These are phyloP conservation scores for Lethenteron reissneri DNA, from an alignment of 2,113 vertebrate species.

Conservation along the genomic window DNA sequence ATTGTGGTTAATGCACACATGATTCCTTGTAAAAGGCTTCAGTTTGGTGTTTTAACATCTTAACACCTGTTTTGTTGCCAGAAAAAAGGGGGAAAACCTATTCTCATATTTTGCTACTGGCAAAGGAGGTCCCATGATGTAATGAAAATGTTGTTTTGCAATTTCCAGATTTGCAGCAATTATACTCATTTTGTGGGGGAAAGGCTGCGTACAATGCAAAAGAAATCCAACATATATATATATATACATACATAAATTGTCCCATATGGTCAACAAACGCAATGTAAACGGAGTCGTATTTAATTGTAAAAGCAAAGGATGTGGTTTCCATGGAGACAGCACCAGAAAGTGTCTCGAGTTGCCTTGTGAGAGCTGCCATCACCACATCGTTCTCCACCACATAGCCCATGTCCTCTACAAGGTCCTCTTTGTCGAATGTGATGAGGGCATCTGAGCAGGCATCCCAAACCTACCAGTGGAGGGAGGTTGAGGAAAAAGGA, in stretches of 20 bases:
- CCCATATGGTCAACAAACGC: neutral
- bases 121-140: too few relatives aligned
- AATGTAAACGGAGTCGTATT: neutral
- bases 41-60: too few relatives aligned
- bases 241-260: neutral
- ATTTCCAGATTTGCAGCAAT: too few relatives aligned
- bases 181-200: too few relatives aligned
- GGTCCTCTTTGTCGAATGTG: constrained; percentile 70
- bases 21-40: too few relatives aligned
- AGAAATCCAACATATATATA: neutral
- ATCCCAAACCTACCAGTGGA: constrained; percentile 66
- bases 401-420: constrained; percentile 71
- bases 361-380: constrained; percentile 56
- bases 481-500: constrained; percentile 16
- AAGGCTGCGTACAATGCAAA: neutral
- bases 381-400: constrained; percentile 81
- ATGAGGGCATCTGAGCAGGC: constrained; percentile 93
- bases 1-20: too few relatives aligned
- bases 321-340: constrained; percentile 11
- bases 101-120: too few relatives aligned
- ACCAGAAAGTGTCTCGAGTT: constrained; percentile 59
- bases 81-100: too few relatives aligned
- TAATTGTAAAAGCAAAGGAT: neutral
- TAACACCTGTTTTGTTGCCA: too few relatives aligned
- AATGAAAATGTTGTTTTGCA: too few relatives aligned